These are phyloP conservation scores for Gerris buenoi DNA, from an alignment of 1,140 invertebrate genomes.

Conservation along the genomic window DNA sequence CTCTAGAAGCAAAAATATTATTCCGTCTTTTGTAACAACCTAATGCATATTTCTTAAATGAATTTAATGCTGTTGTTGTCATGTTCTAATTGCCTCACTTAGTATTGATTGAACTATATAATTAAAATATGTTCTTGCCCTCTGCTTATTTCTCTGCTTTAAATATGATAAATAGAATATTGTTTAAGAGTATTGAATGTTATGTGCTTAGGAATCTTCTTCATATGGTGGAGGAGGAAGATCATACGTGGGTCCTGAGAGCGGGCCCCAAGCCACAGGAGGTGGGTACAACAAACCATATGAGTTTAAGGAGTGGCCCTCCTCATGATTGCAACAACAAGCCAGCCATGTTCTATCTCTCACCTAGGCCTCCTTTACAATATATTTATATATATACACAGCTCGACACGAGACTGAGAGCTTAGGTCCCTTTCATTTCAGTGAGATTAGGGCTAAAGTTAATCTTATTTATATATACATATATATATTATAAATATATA, in stretches of 20 bases:
- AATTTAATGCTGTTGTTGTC: too few relatives aligned
- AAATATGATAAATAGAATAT: too few relatives aligned
- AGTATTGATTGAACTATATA: too few relatives aligned
- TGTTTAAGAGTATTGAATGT: neutral
- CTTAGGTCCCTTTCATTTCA: conserved; percentile 10
- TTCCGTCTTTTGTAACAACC: too few relatives aligned
- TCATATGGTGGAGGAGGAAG: conserved; percentile 30
- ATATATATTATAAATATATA: neutral
- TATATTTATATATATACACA: neutral
- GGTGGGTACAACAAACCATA: conserved; percentile 42
- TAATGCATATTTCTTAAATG: too few relatives aligned
- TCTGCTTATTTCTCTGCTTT: too few relatives aligned
- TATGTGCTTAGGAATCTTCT: conserved; percentile 27
- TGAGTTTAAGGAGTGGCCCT: conserved; percentile 44
- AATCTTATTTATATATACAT: conserved; percentile 14
- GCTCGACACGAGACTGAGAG: conserved; percentile 12
- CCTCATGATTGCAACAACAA: conserved; percentile 35
- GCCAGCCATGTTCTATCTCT: conserved; percentile 19
- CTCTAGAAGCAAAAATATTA: too few relatives aligned
- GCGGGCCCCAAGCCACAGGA: conserved; percentile 34
- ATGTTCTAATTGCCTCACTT: too few relatives aligned
- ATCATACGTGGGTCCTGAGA: conserved; percentile 21
- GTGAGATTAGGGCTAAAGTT: conserved; percentile 24
- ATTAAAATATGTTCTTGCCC: too few relatives aligned
- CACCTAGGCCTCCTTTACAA: conserved; percentile 15